A percentile compares a stretch with the other conserved stretches of the same genome.
Conservation (phyloP, 2,888 invertebrate genomes). For the Ennomos erosarius region DNA sequence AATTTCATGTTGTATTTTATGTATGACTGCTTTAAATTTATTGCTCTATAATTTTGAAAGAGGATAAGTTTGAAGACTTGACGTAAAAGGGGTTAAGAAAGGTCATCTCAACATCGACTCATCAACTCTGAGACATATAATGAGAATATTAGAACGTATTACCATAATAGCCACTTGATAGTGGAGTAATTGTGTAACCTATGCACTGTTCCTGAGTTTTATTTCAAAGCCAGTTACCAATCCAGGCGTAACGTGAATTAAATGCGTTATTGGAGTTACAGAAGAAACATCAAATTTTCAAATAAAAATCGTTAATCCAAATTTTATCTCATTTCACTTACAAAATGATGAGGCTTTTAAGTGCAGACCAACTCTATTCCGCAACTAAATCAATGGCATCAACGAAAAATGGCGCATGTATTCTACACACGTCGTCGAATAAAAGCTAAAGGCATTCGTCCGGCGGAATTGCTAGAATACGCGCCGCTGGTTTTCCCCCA, state of each 20-base stretch:
- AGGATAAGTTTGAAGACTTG: slow-evolving; percentile 1
- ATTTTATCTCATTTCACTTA: no score
- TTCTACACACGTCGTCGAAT: slow-evolving; percentile 52
- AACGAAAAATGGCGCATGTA: slow-evolving; percentile 38
- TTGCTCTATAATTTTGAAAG: slow-evolving; percentile 47
- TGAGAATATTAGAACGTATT: neutral
- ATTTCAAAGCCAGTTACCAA: no score
- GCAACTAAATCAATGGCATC: no score
- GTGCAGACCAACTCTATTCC: no score
- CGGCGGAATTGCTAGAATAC: slow-evolving; percentile 49
- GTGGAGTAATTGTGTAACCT: no score
- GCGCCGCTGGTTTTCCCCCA: slow-evolving; percentile 48
- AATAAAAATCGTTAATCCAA: no score
- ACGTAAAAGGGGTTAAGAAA: slow-evolving; percentile 1
- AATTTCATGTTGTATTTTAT: slow-evolving; percentile 49
- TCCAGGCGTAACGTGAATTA: no score
- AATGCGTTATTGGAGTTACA: no score
- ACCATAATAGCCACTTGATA: neutral
- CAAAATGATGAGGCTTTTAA: no score
- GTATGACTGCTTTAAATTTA: slow-evolving; percentile 50
- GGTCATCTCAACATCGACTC: no score
- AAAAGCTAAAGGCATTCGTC: slow-evolving; percentile 48
- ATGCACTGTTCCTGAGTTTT: no score
- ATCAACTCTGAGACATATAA: neutral
- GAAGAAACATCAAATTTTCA: no score